Percentiles rank a stretch among this genome's conserved stretches.
Conservation (phyloP, 2,113 vertebrate genomes). For the Phylloscopus trochiloides region DNA sequence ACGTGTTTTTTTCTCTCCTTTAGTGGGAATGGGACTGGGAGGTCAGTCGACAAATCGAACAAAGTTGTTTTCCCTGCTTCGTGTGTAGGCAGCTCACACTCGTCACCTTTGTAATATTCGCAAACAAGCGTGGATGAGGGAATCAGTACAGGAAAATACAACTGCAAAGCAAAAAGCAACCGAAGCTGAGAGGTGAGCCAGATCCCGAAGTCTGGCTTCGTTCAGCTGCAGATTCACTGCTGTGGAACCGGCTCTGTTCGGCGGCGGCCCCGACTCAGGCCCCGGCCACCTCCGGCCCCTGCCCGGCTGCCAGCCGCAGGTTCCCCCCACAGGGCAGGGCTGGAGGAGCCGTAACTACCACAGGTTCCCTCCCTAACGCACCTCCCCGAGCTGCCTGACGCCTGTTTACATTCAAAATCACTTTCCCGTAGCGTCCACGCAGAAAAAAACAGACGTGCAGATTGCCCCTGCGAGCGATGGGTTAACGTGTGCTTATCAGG, state of each 20-base stretch:
- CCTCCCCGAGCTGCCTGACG: background rate
- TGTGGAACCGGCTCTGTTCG: background rate
- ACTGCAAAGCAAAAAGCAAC: background rate
- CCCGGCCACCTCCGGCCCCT: background rate
- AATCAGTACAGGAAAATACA: background rate
- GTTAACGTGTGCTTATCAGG: background rate
- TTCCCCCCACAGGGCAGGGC: background rate
- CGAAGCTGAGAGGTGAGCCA: background rate
- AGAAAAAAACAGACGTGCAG: background rate
- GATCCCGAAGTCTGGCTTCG: background rate
- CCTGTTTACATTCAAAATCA: conserved; percentile 11
- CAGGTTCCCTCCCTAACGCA: background rate
- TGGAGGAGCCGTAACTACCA: background rate
- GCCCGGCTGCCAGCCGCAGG: background rate
- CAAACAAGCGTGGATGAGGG: background rate
- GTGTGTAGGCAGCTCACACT: background rate
- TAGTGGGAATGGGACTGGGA: background rate
- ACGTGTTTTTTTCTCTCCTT: rapidly evolving
- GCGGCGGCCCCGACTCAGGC: background rate
- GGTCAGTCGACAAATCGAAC: background rate
- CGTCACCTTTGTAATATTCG: background rate
- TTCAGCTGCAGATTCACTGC: background rate
- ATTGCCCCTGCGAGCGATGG: background rate
- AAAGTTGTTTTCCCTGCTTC: background rate
- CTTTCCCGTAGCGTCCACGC: background rate